Base-by-base conservation (phyloP, 53 echinoderm and acorn worm genomes). In the Apostichopus leukothele region DNA sequence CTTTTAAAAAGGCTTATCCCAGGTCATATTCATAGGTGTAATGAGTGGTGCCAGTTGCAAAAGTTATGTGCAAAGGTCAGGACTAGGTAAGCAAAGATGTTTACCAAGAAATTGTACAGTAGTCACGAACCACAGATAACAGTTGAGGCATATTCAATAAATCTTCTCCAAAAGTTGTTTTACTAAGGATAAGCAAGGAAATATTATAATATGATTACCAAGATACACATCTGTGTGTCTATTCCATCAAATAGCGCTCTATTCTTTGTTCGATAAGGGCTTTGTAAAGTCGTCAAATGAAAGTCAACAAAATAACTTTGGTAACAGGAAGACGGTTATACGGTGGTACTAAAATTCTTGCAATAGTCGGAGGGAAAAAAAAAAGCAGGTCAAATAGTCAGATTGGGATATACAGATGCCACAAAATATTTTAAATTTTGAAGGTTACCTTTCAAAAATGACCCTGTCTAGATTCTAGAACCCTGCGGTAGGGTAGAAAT, bases 31-130 rank as follows among this genome's bases (percentile, higher is more conserved):
- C 6, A 18, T 3, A n/a, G 18, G 59, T 81, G 52, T 81, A 52
- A 57, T 81, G 55, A 81, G 16, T 59, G 19, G 81, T 81, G 12
- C 81, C n/a, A 81, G 81, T 81, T 59, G 59, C 81, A 55, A 6
- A 71, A 71, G 71, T 18, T 71, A 71, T 18, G 81, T 11, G 59
- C 81, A 81, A 81, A 81, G 81, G 81, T 81, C 81, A 81, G 51
- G n/a, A 21, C 7, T 81, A 19, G 19, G 81, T 81, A 81, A 81
- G 81, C 81, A 81, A 22, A 59, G 81, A 81, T 81, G 81, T 81
- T 81, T 81, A 81, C 81, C 22, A 51, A 81, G 81, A 81, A 81
- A 53, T n/a, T 81, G 81, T 57, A 81, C 81, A 81, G 81, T 81
- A 81, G 81, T 81, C 81, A 81, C 81, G 81, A 81, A 81, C 59